A percentile compares a stretch with the other conserved stretches of the same genome.
Evolutionary conservation across 2,888 invertebrate species (phyloP).

Genomic region (Andrena bucephala): DNA sequence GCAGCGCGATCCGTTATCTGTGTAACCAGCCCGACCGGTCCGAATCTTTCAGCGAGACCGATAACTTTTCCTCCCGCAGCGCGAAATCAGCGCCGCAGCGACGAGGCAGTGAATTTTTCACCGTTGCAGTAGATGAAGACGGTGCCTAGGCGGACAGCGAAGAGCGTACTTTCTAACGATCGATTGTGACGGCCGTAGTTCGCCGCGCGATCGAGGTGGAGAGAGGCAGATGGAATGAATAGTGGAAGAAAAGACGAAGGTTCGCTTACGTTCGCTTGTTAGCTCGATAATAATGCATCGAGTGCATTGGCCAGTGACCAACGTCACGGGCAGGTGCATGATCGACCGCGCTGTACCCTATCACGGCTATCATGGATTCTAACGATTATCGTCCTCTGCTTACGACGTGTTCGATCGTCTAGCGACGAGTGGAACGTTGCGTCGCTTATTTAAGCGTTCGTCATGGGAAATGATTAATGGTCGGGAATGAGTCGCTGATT

Average conservation of each 20-base stretch:
- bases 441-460: slow-evolving; percentile 31
- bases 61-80: slow-evolving; percentile 49
- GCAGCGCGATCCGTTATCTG: slow-evolving; percentile 45
- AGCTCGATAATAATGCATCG: slow-evolving; percentile 52
- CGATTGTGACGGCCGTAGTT: slow-evolving; percentile 23
- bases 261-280: slow-evolving; percentile 24
- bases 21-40: slow-evolving; percentile 58
- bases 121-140: neutral
- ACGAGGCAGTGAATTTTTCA: neutral
- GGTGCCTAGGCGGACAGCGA: neutral
- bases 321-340: slow-evolving; percentile 59
- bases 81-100: slow-evolving; percentile 39
- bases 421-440: neutral
- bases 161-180: slow-evolving; percentile 17
- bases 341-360: slow-evolving; percentile 46
- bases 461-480: slow-evolving; percentile 67
- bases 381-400: slow-evolving; percentile 41
- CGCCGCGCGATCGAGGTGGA: neutral
- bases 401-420: slow-evolving; percentile 32
- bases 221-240: neutral
- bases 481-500: slow-evolving; percentile 74
- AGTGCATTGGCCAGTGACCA: slow-evolving; percentile 59
- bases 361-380: slow-evolving; percentile 15
- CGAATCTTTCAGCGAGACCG: slow-evolving; percentile 10
- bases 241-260: slow-evolving; percentile 5